phyloP scores from a whole-genome alignment of 2,888 invertebrate species.

The Melanostoma mellinum region DNA sequence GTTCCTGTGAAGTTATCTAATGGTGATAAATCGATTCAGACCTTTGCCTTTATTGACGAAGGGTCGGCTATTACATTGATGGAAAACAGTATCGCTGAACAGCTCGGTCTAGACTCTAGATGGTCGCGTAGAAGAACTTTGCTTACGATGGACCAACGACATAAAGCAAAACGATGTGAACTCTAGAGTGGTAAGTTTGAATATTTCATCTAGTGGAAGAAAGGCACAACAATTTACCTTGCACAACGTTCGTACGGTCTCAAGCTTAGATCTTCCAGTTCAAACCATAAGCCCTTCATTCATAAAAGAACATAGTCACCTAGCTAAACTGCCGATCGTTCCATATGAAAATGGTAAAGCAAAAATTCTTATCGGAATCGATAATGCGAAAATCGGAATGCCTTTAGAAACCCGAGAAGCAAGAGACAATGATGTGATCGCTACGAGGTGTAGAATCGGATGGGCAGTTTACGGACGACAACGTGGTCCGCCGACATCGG shows the following conservation, averaged over 20 bases:
- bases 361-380: slow-evolving; percentile 48
- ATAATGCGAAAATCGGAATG: slow-evolving; percentile 52
- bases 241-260: slow-evolving; percentile 55
- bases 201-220: slow-evolving; percentile 44
- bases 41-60: slow-evolving; percentile 63
- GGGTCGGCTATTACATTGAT: slow-evolving; percentile 61
- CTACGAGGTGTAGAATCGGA: too few relatives aligned
- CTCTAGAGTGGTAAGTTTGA: slow-evolving; percentile 43
- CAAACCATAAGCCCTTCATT: too few relatives aligned
- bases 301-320: slow-evolving; percentile 9
- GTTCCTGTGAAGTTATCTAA: too few relatives aligned
- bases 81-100: slow-evolving; percentile 42
- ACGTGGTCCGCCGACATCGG: too few relatives aligned
- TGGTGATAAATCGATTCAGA: too few relatives aligned
- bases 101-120: slow-evolving; percentile 63
- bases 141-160: too few relatives aligned
- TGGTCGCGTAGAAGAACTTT: too few relatives aligned
- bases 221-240: too few relatives aligned
- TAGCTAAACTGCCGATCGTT: slow-evolving; percentile 21
- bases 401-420: slow-evolving; percentile 47
- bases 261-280: slow-evolving; percentile 51
- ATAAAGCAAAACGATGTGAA: slow-evolving; percentile 62
- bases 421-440: too few relatives aligned
- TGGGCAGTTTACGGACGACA: too few relatives aligned
- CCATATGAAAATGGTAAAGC: slow-evolving; percentile 47